Base-by-base conservation (phyloP, 2,797 vertebrate species). In the Luscinia megarhynchos region DNA sequence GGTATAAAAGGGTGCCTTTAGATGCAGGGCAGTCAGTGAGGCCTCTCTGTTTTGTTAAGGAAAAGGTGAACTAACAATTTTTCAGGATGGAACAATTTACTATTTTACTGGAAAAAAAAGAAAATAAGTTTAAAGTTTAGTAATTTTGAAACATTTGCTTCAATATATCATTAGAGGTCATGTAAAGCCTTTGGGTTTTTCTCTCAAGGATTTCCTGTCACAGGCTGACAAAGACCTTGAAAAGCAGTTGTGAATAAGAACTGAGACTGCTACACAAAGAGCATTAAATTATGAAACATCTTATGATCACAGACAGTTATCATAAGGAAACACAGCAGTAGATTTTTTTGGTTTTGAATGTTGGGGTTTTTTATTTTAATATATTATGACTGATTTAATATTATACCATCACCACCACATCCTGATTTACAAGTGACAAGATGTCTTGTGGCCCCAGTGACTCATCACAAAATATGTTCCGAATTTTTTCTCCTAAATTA, bases 281-380 rank as follows among this genome's bases (percentile, higher is more conserved):
- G 0, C 3, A 77, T 58, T 80, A 64, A 57, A 66, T 7, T 50
- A 26, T 24, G 41, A 73, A 73, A 34, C 0, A 53, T 30, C 16
- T 46, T 64, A 27, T 53, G 16, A 43, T 14, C 15, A 27, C 24
- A 12, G 16, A 43, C 3, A 73, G 34, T 19, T 21, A 7, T 53
- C 43, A 76, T 36, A 77, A 76, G 34, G 17, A 22, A 45, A 80
- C 8, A 59, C 5, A 57, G 40, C 20, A 68, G 4, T 2, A 69
- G 7, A 5, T 15, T 68, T 73, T 9, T 11, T 3, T 0, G 0
- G 2, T n/a, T 40, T 62, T 55, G 11, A 55, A 36, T 32, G 12
- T 11, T 76, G 3, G 3, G 0, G 0, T 4, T 32, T 32, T 1
- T 41, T 43, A 46, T 43, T 69, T 63, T 22, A 72, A 55, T 4